These are phyloP conservation scores for Toxotes lorentzi DNA, from an alignment of 2,797 vertebrate species.

Conservation along the genomic window DNA sequence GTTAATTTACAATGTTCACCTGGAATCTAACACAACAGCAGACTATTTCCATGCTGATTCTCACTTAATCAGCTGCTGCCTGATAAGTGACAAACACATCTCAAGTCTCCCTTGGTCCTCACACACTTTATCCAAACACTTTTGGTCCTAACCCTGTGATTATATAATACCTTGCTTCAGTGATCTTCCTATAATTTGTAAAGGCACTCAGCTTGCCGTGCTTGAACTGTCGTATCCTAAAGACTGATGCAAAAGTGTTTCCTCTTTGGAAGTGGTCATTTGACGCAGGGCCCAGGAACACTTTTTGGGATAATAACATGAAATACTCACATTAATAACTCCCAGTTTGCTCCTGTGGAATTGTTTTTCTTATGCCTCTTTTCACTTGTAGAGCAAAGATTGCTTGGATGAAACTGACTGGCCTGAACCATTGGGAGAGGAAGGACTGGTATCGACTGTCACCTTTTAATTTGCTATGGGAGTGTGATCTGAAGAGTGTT, in stretches of 20 bases:
- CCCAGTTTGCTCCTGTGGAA: conserved; percentile 76
- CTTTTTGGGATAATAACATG: conserved; percentile 75
- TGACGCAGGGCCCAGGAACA: conserved; percentile 65
- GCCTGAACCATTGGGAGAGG: conserved; percentile 70
- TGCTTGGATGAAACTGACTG: conserved; percentile 63
- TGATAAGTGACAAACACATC: conserved; percentile 66
- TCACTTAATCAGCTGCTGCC: conserved; percentile 65
- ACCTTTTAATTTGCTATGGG: conserved; percentile 68
- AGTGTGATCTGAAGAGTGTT: conserved; percentile 66
- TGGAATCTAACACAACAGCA: conserved; percentile 73
- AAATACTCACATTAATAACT: conserved; percentile 63
- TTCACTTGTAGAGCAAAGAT: conserved; percentile 66
- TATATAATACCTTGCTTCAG: conserved; percentile 73
- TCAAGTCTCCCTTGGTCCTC: conserved; percentile 51
- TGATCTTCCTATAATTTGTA: conserved; percentile 75
- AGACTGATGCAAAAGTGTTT: conserved; percentile 80
- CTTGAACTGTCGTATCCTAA: conserved; percentile 77
- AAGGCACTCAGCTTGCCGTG: conserved; percentile 74
- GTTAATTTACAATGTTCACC: conserved; percentile 71
- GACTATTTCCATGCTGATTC: conserved; percentile 79
- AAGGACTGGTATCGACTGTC: conserved; percentile 60
- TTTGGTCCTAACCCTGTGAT: conserved; percentile 81
- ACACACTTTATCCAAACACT: conserved; percentile 60
- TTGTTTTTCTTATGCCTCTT: conserved; percentile 67
- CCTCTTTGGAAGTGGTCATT: conserved; percentile 66